Conservation (phyloP, 2,113 vertebrate genomes). For the Peromyscus polionotus region DNA sequence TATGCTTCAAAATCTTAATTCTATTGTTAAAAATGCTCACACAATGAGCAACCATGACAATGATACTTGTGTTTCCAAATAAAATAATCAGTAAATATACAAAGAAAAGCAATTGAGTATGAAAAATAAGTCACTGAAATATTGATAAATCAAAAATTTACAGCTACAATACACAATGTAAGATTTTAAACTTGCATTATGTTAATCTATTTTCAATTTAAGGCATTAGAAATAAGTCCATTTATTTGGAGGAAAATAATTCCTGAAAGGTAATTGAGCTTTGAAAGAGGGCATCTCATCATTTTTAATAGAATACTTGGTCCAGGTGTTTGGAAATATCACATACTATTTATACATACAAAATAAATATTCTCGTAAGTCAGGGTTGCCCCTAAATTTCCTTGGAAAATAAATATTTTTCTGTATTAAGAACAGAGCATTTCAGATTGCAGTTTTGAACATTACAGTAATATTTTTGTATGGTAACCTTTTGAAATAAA, state of each 20-base stretch:
- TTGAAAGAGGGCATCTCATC: background rate
- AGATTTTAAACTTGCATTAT: background rate
- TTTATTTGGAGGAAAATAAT: background rate
- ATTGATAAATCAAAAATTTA: conserved; percentile 2
- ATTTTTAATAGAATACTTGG: background rate
- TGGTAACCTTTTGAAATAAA: conserved; percentile 4
- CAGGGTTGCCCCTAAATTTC: background rate
- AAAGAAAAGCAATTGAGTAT: background rate
- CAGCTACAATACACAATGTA: background rate
- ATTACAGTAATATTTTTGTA: background rate
- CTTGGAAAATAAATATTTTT: background rate
- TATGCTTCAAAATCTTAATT: background rate
- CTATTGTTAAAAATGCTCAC: background rate
- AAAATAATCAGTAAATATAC: conserved; percentile 27
- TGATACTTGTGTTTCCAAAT: background rate
- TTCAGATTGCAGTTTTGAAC: conserved; percentile 16
- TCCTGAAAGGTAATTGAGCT: background rate
- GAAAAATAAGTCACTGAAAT: background rate
- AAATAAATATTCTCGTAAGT: conserved; percentile 8
- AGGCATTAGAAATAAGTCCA: background rate
- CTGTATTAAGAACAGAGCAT: background rate
- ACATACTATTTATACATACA: conserved; percentile 22
- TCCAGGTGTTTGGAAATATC: background rate
- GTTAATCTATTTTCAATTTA: background rate
- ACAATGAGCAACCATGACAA: background rate